phyloP scores from a whole-genome alignment of 2,888 invertebrate species.

The Leistus spinibarbis region DNA sequence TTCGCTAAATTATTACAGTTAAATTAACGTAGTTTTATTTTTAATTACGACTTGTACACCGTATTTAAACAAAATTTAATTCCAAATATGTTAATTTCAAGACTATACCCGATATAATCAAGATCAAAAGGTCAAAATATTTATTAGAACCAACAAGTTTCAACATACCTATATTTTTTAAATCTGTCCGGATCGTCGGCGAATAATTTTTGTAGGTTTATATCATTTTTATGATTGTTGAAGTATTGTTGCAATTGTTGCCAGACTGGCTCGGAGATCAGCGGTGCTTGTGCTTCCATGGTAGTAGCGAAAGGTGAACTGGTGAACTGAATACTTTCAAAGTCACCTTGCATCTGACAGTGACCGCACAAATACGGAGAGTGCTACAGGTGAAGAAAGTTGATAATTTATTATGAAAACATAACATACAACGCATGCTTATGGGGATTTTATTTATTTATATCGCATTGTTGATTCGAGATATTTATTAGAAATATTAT shows the following conservation, averaged over 20 bases:
- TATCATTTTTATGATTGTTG: slow-evolving; percentile 70
- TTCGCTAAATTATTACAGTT: too few relatives aligned
- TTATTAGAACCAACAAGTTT: background rate
- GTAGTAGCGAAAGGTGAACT: slow-evolving; percentile 39
- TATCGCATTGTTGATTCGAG: background rate
- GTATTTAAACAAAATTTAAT: background rate
- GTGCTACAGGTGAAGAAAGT: slow-evolving; percentile 26
- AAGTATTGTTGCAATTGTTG: slow-evolving; percentile 78
- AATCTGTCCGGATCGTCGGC: slow-evolving; percentile 81
- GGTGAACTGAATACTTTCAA: slow-evolving; percentile 37
- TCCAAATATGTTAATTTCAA: background rate
- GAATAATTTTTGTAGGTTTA: slow-evolving; percentile 86
- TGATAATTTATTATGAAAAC: slow-evolving; percentile 13
- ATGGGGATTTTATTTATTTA: background rate
- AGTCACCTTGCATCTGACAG: slow-evolving; percentile 40
- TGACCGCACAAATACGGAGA: background rate
- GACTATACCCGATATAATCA: background rate
- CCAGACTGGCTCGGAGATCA: slow-evolving; percentile 73
- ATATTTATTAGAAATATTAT: slow-evolving; percentile 5
- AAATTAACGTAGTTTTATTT: too few relatives aligned
- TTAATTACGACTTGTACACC: too few relatives aligned
- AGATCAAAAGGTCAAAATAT: slow-evolving; percentile 16
- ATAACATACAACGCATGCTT: slow-evolving; percentile 26
- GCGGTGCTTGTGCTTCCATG: slow-evolving; percentile 61
- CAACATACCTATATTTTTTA: slow-evolving; percentile 81